These are phyloP conservation scores for Phyllotreta cruciferae DNA, from an alignment of 2,888 invertebrate species.

Conservation along the genomic window DNA sequence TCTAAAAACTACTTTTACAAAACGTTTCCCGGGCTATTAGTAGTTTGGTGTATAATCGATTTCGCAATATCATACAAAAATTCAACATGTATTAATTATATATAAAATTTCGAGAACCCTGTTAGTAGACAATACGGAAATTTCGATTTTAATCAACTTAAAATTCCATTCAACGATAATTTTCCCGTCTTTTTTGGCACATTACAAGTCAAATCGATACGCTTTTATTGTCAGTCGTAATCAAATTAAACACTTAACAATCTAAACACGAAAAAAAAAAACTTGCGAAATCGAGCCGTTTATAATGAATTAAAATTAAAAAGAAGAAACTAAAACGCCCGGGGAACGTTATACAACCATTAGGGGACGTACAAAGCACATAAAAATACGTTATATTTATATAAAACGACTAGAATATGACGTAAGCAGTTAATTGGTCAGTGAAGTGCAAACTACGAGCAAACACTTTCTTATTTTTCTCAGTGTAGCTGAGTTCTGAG, in stretches of 20 bases:
- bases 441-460: slow-evolving; percentile 53
- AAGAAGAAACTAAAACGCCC: slow-evolving; percentile 23
- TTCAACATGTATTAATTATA: slow-evolving; percentile 3
- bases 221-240: slow-evolving; percentile 25
- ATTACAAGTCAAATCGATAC: slow-evolving; percentile 26
- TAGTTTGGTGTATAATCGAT: not conserved
- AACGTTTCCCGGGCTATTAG: slow-evolving; percentile 29
- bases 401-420: slow-evolving; percentile 60
- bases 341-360: slow-evolving; percentile 47
- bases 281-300: slow-evolving; percentile 31
- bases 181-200: too few relatives aligned
- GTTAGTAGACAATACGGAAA: not conserved
- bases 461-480: slow-evolving; percentile 33
- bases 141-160: too few relatives aligned
- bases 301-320: slow-evolving; percentile 17
- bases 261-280: slow-evolving; percentile 6
- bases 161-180: too few relatives aligned
- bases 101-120: slow-evolving; percentile 2
- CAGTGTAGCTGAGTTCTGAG: too few relatives aligned
- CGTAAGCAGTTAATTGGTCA: slow-evolving; percentile 58
- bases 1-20: slow-evolving; percentile 47
- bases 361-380: slow-evolving; percentile 59
- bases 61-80: slow-evolving; percentile 2
- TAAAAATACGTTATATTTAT: slow-evolving; percentile 60
- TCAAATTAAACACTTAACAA: slow-evolving; percentile 22